Percentiles rank a stretch among this genome's conserved stretches.
Conservation (phyloP, 2,888 invertebrate species). For the Archips crataeganus region DNA sequence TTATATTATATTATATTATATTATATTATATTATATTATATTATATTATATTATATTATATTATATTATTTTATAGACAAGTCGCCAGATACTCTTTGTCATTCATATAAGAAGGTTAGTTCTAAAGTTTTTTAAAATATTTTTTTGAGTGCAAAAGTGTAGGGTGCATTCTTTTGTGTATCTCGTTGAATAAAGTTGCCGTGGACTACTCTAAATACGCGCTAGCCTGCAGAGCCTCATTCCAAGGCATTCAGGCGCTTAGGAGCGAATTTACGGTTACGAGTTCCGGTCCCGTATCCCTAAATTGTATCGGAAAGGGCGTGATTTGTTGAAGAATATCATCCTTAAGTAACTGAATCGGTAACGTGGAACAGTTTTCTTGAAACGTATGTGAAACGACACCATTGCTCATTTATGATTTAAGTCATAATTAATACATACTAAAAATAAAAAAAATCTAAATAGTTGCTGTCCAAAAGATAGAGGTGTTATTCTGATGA, state of each 20-base stretch:
- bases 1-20: too few relatives aligned
- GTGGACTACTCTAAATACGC: slow-evolving; percentile 57
- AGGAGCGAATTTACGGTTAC: slow-evolving; percentile 67
- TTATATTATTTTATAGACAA: too few relatives aligned
- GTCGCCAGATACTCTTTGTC: too few relatives aligned
- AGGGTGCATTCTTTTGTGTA: slow-evolving; percentile 54
- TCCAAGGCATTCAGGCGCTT: slow-evolving; percentile 62
- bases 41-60: too few relatives aligned
- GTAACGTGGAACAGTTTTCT: slow-evolving; percentile 8
- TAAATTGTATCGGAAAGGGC: slow-evolving; percentile 59
- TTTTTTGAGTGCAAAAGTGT: too few relatives aligned
- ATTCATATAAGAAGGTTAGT: too few relatives aligned
- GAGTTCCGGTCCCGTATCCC: slow-evolving; percentile 58
- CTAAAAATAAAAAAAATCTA: not conserved
- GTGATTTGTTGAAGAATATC: slow-evolving; percentile 56
- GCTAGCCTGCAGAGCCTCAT: slow-evolving; percentile 59
- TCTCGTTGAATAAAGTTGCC: slow-evolving; percentile 55
- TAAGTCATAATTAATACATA: not conserved
- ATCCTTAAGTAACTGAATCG: slow-evolving; percentile 54
- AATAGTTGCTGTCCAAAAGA: not conserved
- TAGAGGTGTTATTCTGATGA: too few relatives aligned
- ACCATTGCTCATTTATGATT: not conserved
- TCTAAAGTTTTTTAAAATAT: too few relatives aligned
- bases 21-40: too few relatives aligned
- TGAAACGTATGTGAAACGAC: not conserved